phyloP scores from a whole-genome alignment of 2,797 vertebrate genomes.

The Masticophis lateralis region DNA sequence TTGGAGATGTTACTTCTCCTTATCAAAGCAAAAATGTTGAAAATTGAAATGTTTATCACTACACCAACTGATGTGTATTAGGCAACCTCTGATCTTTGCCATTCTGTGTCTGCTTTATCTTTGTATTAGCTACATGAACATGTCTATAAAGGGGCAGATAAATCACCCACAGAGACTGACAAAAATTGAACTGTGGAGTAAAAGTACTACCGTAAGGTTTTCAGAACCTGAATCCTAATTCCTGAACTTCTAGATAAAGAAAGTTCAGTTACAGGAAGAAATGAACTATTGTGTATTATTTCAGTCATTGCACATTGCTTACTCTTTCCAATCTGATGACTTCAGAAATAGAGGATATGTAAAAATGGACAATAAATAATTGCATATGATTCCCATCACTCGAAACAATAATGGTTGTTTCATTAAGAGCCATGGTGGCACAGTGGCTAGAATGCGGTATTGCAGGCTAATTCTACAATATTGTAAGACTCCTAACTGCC shows the following conservation, averaged over 20 bases:
- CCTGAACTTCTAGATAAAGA: neutral
- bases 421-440: no score
- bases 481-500: no score
- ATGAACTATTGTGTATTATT: neutral
- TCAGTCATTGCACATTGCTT: neutral
- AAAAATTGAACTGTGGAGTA: neutral
- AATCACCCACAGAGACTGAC: neutral
- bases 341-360: neutral
- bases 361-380: neutral
- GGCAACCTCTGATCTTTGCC: fast-evolving
- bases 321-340: neutral
- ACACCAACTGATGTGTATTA: constrained; percentile 31
- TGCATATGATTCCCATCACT: neutral
- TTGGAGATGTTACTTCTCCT: no score
- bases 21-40: neutral
- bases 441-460: no score
- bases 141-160: constrained; percentile 9
- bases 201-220: neutral
- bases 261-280: neutral
- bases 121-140: neutral
- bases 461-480: no score
- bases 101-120: constrained; percentile 15
- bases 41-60: neutral
- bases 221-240: neutral
- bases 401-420: neutral